phyloP scores from a whole-genome alignment of 1,140 invertebrate species.

The Philopotamus ludificatus region DNA sequence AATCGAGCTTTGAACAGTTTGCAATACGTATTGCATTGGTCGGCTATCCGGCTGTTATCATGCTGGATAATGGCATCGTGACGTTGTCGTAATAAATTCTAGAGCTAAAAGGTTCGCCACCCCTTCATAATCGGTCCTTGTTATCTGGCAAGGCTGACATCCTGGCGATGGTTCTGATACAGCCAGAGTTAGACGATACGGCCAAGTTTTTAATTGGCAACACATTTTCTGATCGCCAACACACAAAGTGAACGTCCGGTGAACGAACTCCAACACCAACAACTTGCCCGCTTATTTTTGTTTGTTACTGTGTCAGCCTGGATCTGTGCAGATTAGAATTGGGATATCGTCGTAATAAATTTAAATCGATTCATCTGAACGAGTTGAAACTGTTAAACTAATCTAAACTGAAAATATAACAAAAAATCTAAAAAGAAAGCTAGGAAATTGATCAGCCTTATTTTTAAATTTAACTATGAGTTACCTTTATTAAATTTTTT shows the following conservation, averaged over 20 bases:
- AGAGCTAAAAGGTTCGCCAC: not conserved
- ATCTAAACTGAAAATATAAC: too few relatives aligned
- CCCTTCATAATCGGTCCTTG: constrained; percentile 18
- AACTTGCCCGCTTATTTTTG: not conserved
- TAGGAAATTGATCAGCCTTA: too few relatives aligned
- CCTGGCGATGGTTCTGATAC: constrained; percentile 27
- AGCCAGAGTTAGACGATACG: constrained; percentile 39
- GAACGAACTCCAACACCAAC: constrained; percentile 2
- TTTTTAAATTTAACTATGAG: too few relatives aligned
- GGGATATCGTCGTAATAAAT: not conserved
- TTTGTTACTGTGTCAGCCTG: not conserved
- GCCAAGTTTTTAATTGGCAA: constrained; percentile 40
- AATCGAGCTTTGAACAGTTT: too few relatives aligned
- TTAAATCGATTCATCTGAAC: not conserved
- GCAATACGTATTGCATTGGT: too few relatives aligned
- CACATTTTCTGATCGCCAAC: constrained; percentile 26
- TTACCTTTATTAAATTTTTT: too few relatives aligned
- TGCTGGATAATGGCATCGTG: too few relatives aligned
- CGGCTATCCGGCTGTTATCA: too few relatives aligned
- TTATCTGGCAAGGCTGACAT: constrained; percentile 36
- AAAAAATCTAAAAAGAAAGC: too few relatives aligned
- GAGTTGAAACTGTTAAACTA: too few relatives aligned
- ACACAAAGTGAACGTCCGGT: not conserved
- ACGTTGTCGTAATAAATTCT: too few relatives aligned
- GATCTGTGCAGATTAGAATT: not conserved